Base-by-base conservation (phyloP, 2,113 vertebrate genomes). In the Varanus komodoensis region DNA sequence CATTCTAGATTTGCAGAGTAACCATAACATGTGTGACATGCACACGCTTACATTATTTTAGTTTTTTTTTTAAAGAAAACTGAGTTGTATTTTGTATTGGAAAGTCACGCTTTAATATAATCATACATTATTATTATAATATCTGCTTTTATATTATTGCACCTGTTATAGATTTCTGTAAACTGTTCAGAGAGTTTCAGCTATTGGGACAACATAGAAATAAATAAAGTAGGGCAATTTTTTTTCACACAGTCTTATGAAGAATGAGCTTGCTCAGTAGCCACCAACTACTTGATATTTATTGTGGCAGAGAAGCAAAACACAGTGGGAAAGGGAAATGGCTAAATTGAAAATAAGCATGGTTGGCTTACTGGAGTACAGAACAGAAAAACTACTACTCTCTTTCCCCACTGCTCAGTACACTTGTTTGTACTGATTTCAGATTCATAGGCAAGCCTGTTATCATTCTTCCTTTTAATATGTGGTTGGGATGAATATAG, bases 391-490 rank as follows among this genome's bases (percentile, higher is more conserved):
- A 34, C 29, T 57, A 82, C 1, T 61, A 17, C 15, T 29, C 8
- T 57, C 29, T n/a, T 78, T 78, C 8, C 3, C n/a, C 14, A 34
- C n/a, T 79, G 68, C 52, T 85, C 87, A 44, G 38, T 44, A 44
- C 89, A 8, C 25, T 1, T 3, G 71, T 32, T 34, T 0, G 0
- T 48, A 87, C 69, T 89, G 89, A 91, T 89, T 91, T 86, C 50
- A 75, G 21, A 91, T 91, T 91, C 80, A 88, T 88, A 82, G 1
- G 82, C 54, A 27, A 91, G 0, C 0, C 3, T 90, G 6, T n/a
- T 91, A 38, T 87, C 12, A 1, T 82, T 34, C 21, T 92, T 1
- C 44, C 4, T 92, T 92, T 74, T 89, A 93, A 90, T 50, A 48
- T 0, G 5, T 89, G 12, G 34, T 88, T 91, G 82, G 21, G 44